Percentiles rank a stretch among this genome's conserved stretches.
These are phyloP conservation scores for Henricia sp. DNA, from an alignment of 53 echinoderm and acorn worm genomes.

Conservation along the genomic window DNA sequence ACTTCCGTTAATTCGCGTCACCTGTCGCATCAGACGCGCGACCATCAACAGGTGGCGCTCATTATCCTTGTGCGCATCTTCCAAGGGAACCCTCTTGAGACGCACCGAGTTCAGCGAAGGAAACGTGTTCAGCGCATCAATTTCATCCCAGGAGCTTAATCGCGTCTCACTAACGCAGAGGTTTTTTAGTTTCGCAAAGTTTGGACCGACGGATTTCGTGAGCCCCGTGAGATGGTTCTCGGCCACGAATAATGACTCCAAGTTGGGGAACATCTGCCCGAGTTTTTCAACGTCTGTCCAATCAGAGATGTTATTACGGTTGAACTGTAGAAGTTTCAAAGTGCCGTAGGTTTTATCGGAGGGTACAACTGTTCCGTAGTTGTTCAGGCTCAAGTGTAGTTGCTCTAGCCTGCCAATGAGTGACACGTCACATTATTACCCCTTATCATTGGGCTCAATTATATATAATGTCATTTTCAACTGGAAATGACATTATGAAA, in stretches of 20 bases:
- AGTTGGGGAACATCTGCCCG: conserved; percentile 72
- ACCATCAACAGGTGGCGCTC: conserved; percentile 65
- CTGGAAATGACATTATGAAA: no score
- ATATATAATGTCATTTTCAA: no score
- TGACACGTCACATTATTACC: no score
- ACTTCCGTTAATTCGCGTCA: conserved; percentile 79
- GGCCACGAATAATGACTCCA: conserved; percentile 70
- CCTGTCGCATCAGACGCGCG: conserved; percentile 76
- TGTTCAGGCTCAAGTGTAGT: conserved; percentile 88
- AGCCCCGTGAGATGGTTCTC: conserved; percentile 72
- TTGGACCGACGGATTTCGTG: conserved; percentile 44
- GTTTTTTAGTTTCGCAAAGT: conserved; percentile 68
- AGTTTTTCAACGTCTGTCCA: conserved; percentile 78
- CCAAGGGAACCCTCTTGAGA: conserved; percentile 72
- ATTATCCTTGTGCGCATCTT: conserved; percentile 40
- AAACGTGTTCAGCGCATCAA: conserved; percentile 81
- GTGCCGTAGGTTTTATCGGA: conserved; percentile 33
- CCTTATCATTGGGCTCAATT: no score
- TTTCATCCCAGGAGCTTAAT: conserved; percentile 77
- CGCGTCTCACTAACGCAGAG: conserved; percentile 74
- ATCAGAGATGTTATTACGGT: conserved; percentile 72
- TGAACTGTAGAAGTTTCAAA: conserved; percentile 86
- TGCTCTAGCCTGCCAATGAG: conserved; percentile 78
- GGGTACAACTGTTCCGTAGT: conserved; percentile 48
- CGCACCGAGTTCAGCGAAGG: conserved; percentile 70